A percentile compares a stretch with the other conserved stretches of the same genome.
Evolutionary conservation across 2,113 vertebrate genomes (phyloP).

Genomic region (Dicerorhinus sumatrensis): DNA sequence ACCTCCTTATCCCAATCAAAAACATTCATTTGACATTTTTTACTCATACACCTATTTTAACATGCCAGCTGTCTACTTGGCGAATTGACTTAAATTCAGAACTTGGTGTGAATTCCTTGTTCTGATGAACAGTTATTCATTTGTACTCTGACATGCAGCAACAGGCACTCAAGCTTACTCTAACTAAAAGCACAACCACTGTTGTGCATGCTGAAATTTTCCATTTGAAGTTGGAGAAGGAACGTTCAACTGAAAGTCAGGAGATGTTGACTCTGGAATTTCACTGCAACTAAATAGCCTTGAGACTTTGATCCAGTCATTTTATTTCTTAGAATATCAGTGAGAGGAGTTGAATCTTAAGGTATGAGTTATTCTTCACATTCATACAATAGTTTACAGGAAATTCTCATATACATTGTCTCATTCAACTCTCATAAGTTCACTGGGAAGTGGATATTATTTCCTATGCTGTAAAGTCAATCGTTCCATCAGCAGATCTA

Average conservation of each 20-base stretch:
- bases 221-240: not conserved
- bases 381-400: not conserved
- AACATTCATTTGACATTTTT: constrained; percentile 54
- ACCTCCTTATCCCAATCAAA: not conserved
- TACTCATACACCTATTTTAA: constrained; percentile 36
- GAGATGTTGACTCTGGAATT: not conserved
- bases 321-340: not conserved
- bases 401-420: not conserved
- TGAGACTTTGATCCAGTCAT: not conserved
- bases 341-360: not conserved
- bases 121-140: constrained; percentile 33
- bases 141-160: not conserved
- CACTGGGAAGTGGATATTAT: not conserved
- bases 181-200: not conserved
- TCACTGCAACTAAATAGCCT: not conserved
- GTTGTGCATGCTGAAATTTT: not conserved
- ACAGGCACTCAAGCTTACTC: not conserved
- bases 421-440: not conserved
- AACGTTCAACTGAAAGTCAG: not conserved
- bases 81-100: constrained; percentile 22
- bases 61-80: constrained; percentile 60
- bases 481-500: not conserved
- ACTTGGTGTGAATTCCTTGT: not conserved
- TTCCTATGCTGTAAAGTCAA: not conserved
- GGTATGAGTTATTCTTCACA: not conserved